These are phyloP conservation scores for Malaclemys terrapin DNA, from an alignment of 2,113 vertebrate species.

Conservation along the genomic window DNA sequence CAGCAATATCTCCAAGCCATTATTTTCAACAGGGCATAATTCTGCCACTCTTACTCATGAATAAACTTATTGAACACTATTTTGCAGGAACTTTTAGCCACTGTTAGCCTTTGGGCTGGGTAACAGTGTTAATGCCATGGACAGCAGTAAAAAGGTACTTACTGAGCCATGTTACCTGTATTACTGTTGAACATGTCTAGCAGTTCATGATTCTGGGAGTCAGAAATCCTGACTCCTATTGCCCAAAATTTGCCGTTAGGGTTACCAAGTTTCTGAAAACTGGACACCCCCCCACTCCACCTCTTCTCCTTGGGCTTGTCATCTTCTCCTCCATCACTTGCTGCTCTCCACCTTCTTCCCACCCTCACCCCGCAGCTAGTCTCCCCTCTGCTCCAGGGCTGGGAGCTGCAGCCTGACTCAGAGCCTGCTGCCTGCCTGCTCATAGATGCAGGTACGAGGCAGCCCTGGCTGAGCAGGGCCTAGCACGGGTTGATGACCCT, in stretches of 20 bases:
- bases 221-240: background rate
- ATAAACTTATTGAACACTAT: background rate
- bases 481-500: too few species aligned
- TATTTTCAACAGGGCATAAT: background rate
- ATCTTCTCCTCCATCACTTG: too few species aligned
- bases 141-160: rapidly evolving
- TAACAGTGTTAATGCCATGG: rapidly evolving
- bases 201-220: background rate
- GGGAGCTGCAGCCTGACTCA: too few species aligned
- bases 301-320: too few species aligned
- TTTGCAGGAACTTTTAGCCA: background rate
- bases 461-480: too few species aligned
- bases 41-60: background rate
- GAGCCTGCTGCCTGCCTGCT: too few species aligned
- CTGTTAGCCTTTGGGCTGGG: rapidly evolving
- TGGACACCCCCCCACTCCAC: too few species aligned
- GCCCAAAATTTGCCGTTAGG: background rate
- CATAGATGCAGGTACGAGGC: too few species aligned
- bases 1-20: background rate
- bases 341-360: too few species aligned
- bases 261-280: too few species aligned
- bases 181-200: background rate
- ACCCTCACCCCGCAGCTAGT: too few species aligned
- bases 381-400: too few species aligned
- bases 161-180: background rate